Evolutionary conservation across 2,113 vertebrate species (phyloP).

Genomic region (Semicossyphus pulcher): DNA sequence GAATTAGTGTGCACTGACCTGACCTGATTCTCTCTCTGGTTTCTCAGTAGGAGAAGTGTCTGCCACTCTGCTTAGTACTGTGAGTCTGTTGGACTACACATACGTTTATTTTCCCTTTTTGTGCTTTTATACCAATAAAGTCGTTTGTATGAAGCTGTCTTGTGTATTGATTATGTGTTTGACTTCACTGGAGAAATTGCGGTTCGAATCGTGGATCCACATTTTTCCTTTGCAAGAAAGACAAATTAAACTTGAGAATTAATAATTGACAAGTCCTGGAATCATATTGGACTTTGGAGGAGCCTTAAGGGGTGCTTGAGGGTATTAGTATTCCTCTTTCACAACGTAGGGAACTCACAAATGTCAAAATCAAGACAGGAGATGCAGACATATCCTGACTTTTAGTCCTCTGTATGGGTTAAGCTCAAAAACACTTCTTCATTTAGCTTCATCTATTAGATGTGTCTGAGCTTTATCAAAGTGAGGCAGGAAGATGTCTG

Average conservation of each 20-base stretch:
- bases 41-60: constrained; percentile 68
- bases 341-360: too few species aligned
- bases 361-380: too few species aligned
- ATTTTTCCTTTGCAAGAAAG: neutral
- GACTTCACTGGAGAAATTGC: constrained; percentile 26
- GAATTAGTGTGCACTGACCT: constrained; percentile 47
- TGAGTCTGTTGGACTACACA: constrained; percentile 39
- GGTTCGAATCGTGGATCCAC: neutral
- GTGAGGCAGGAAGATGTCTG: too few species aligned
- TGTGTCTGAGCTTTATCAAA: too few species aligned
- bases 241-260: neutral
- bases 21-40: constrained; percentile 66
- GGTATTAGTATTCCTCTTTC: too few species aligned
- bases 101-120: constrained; percentile 5
- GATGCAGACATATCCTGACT: too few species aligned
- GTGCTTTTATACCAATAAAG: constrained; percentile 68
- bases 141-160: constrained; percentile 64
- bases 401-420: too few species aligned
- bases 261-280: neutral
- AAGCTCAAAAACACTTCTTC: too few species aligned
- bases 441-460: too few species aligned
- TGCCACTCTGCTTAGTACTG: constrained; percentile 49
- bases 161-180: constrained; percentile 66
- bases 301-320: neutral
- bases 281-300: neutral